Base-by-base conservation (phyloP, 2,888 invertebrate genomes). In the Altica lythri region DNA sequence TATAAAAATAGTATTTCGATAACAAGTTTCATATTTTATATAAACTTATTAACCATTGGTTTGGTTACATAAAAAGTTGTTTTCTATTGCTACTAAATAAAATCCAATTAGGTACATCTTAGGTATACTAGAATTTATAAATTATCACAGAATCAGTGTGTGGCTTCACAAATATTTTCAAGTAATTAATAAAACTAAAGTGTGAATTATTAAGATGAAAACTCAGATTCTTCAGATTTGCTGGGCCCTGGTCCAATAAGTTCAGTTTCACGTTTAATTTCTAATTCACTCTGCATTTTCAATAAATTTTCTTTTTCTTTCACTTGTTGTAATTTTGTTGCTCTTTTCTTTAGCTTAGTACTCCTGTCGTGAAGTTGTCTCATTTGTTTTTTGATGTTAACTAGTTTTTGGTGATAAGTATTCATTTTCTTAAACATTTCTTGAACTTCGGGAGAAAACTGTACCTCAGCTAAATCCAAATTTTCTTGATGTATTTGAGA, bases 341-440 rank as follows among this genome's bases (percentile, higher is more conserved):
- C 61, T 14, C 64, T 46, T 35, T 62, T 66, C 53, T 65, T 67
- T 27, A 67, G 48, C 48, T 62, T 67, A 5, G 45, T 49, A 40
- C 63, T 61, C 32, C 54, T 54, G 16, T 65, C 63, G 42, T 63
- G 63, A 18, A 67, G 30, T 5, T 51, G 34, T 44, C 55, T 65
- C 59, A 67, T 67, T 19, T 64, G 60, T 37, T 61, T 66, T 51
- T 62, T 65, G 10, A 65, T 57, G 13, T 35, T 55, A 10, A 57
- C 34, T 25, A 67, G 52, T 49, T 67, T 67, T 8, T 43, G 42
- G n/a, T 65, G 60, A 32, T 66, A 65, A 4, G 49, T 10, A 43
- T 59, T 61, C 51, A 66, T 55, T 44, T 62, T 65, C 27, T 25
- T 49, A 48, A 66, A 64, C 55, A 65, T 56, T 25, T 56, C 61